Evolutionary conservation across 2,113 vertebrate genomes (phyloP), one percentile per base, ranked within the genome.

Genomic region (Elephantulus edwardii): DNA sequence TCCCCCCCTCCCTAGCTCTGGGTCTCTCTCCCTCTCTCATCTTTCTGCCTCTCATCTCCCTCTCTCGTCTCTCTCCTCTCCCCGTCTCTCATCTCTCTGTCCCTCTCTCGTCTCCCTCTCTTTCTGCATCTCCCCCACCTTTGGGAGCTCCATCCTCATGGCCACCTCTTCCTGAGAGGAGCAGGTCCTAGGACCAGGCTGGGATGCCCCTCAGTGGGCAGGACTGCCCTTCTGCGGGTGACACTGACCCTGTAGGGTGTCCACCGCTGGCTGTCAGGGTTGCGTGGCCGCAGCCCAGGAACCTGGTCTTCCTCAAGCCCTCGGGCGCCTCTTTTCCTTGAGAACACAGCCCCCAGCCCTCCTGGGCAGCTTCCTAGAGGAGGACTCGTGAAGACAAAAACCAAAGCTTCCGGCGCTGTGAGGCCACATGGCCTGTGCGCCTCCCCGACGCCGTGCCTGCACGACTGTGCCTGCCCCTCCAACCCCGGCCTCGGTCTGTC

Each of bases 361-460:
- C 11, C 85, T 79, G 78, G 66, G n/a, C 60, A 66, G 54, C 77
- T 56, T 91, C 30, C 42, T 70, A 9, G 42, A 68, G 81, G 78
- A 71, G 38, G 78, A 87, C 79, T 62, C 91, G 80, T 83, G 82
- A 91, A 86, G 35, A 81, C 58, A 46, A 40, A 88, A 94, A 91
- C 94, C 94, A 96, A 93, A 96, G 94, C 84, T 75, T 88, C 85
- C 40, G 82, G 85, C 22, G 44, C 16, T 75, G 35, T 22, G 46
- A n/a, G 86, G 24, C 64, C 66, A n/a, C 50, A 64, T 72, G 62
- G 76, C 44, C 56, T 1, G 42, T 19, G 44, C 26, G 78, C 74
- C 77, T 1, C 30, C 42, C 64, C 35, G 56, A 33, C 52, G 33
- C 26, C 7, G 42, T 42, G 90, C 33, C 52, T 4, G 35, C 48